Percentiles rank a stretch among this genome's conserved stretches.
These are phyloP conservation scores for Semibalanus balanoides DNA, from an alignment of 1,140 invertebrate genomes.

Conservation along the genomic window DNA sequence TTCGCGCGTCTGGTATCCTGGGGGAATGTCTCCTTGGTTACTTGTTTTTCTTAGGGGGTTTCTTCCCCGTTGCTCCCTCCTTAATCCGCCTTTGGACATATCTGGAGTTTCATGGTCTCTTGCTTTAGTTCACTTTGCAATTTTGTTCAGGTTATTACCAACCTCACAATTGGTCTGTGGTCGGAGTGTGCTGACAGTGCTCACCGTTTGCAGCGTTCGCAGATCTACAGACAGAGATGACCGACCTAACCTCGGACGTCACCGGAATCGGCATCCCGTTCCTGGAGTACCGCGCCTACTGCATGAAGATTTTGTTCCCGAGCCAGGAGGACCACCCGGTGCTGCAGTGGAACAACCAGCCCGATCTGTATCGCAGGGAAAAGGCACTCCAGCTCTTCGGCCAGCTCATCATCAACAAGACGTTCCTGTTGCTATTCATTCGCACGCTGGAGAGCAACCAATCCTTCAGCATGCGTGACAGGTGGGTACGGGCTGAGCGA, in stretches of 20 bases:
- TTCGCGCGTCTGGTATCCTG: no score
- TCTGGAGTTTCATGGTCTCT: no score
- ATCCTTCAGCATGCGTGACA: constrained; percentile 72
- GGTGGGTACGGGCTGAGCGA: constrained; percentile 23
- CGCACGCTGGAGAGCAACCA: constrained; percentile 94
- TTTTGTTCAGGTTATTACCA: no score
- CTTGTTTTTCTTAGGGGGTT: no score
- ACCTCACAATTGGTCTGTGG: no score
- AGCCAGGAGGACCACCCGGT: constrained; percentile 88
- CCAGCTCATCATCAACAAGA: constrained; percentile 94
- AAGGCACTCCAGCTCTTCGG: constrained; percentile 88
- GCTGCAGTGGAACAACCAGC: constrained; percentile 68
- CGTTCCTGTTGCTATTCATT: constrained; percentile 90
- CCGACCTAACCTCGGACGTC: constrained; percentile 86
- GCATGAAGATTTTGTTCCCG: constrained; percentile 96
- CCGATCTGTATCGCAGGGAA: constrained; percentile 75
- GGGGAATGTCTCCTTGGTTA: no score
- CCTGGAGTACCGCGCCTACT: constrained; percentile 90
- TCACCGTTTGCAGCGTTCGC: constrained; percentile 60
- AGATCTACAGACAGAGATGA: constrained; percentile 98
- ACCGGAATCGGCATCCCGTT: constrained; percentile 92
- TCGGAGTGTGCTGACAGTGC: not conserved
- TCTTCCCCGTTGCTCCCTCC: no score
- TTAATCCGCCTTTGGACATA: no score
- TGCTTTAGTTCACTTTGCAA: no score